Conservation (phyloP, 2,113 vertebrate genomes). For the Phylloscopus trochilus region DNA sequence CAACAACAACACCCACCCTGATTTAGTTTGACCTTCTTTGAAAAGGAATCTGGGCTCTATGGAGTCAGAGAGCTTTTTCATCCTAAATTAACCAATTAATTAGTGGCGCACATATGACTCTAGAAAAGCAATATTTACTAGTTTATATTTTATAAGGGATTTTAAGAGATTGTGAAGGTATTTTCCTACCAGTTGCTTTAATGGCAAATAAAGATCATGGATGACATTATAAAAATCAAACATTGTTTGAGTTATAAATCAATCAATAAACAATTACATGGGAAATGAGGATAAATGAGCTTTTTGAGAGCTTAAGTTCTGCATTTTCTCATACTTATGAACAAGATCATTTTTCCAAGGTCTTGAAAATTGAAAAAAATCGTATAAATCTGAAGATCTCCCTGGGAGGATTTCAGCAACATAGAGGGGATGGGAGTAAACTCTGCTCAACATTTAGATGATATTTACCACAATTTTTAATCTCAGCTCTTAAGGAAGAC, state of each 20-base stretch:
- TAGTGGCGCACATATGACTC: not conserved
- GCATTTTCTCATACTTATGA: not conserved
- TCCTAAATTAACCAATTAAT: not conserved
- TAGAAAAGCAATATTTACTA: not conserved
- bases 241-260: not conserved
- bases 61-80: not conserved
- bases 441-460: not conserved
- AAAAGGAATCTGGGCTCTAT: not conserved
- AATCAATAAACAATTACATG: not conserved
- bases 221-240: not conserved
- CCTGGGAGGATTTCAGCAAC: not conserved
- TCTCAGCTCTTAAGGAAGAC: not conserved
- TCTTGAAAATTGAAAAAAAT: not conserved
- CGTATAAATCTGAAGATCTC: not conserved
- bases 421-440: not conserved
- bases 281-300: not conserved
- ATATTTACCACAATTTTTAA: not conserved
- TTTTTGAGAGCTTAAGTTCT: not conserved
- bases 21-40: not conserved
- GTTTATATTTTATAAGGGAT: not conserved
- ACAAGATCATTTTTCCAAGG: not conserved
- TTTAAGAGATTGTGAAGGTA: not conserved
- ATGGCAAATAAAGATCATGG: not conserved
- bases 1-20: not conserved
- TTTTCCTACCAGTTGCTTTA: not conserved